Evolutionary conservation across 2,113 vertebrate genomes (phyloP), one percentile per base, ranked within the genome.

Genomic region (Lophius piscatorius): DNA sequence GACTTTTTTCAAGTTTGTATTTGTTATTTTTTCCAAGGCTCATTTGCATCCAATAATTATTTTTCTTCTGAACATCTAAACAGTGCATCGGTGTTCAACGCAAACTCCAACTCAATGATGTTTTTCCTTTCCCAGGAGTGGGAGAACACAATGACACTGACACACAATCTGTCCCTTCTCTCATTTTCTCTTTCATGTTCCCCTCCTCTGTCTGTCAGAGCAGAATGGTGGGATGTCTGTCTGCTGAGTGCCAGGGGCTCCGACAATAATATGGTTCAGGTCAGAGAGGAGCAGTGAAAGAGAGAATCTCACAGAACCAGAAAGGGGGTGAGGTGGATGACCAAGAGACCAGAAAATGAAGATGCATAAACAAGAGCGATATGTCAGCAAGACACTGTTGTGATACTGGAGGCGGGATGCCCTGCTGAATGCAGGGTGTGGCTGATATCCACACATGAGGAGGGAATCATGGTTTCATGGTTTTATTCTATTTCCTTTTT

Each of bases 201-300:
- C 21, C 22, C 40, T 33, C 40, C 29, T 79, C 59, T 44, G 20
- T 60, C 62, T 72, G 66, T 76, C 23, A 21, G 31, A 60, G 59
- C 50, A 61, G 33, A 68, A 63, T 52, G 69, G 51, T 58, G 72
- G 75, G 70, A 70, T 58, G 79, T 59, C 70, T 74, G 60, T 77
- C 74, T 83, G 52, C 58, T 73, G 61, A 78, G 62, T 6, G 71
- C 80, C 85, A 72, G 78, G 46, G 86, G 79, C 84, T 76, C 70
- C 76, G 80, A 82, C 80, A 89, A 48, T 7, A 74, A 86, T 88
- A 84, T 24, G 49, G 71, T 75, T 86, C 63, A 70, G 81, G 81
- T 88, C 73, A 69, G 69, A 63, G 73, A 75, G 62, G 64, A 73
- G 41, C 44, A 18, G 24, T 54, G 68, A 57, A 75, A 80, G 50